These are phyloP conservation scores for Halocynthia roretzi DNA, from an alignment of 23 tunicate species.

Conservation along the genomic window DNA sequence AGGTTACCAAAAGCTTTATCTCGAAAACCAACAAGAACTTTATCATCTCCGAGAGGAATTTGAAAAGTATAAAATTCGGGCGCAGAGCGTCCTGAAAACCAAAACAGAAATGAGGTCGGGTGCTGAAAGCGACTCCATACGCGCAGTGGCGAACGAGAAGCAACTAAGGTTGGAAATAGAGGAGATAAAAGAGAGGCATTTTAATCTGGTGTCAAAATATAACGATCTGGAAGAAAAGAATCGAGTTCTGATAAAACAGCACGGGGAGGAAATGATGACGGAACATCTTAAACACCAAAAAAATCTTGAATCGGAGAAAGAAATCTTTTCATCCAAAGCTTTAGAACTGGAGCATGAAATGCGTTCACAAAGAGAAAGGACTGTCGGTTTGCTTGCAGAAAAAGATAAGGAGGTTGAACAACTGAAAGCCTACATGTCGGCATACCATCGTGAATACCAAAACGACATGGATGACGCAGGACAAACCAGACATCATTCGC, in stretches of 20 bases:
- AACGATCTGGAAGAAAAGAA: slow-evolving; percentile 52
- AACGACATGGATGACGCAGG: not conserved
- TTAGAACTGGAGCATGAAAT: slow-evolving; percentile 61
- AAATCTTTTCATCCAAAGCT: slow-evolving; percentile 23
- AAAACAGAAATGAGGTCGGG: not conserved
- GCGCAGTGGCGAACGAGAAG: slow-evolving; percentile 17
- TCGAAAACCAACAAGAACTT: slow-evolving; percentile 63
- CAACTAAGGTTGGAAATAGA: slow-evolving; percentile 51
- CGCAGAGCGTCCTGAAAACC: slow-evolving; percentile 69
- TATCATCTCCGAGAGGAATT: slow-evolving; percentile 64
- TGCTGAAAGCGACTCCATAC: not conserved
- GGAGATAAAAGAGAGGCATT: slow-evolving; percentile 74
- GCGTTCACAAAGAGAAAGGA: slow-evolving; percentile 71
- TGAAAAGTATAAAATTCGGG: slow-evolving; percentile 76
- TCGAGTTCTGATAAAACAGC: slow-evolving; percentile 30
- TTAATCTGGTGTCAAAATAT: slow-evolving; percentile 55
- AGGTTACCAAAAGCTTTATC: slow-evolving; percentile 74
- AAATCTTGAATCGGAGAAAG: slow-evolving; percentile 32
- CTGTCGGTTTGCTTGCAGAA: slow-evolving; percentile 73
- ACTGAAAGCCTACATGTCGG: slow-evolving; percentile 27
- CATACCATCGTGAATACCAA: slow-evolving; percentile 23
- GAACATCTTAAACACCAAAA: slow-evolving; percentile 23
- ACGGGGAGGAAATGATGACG: slow-evolving; percentile 37
- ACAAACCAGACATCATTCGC: not conserved
- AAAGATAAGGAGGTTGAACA: slow-evolving; percentile 86